Conservation (phyloP, 2,113 vertebrate species). For the Burhinus bistriatus region DNA sequence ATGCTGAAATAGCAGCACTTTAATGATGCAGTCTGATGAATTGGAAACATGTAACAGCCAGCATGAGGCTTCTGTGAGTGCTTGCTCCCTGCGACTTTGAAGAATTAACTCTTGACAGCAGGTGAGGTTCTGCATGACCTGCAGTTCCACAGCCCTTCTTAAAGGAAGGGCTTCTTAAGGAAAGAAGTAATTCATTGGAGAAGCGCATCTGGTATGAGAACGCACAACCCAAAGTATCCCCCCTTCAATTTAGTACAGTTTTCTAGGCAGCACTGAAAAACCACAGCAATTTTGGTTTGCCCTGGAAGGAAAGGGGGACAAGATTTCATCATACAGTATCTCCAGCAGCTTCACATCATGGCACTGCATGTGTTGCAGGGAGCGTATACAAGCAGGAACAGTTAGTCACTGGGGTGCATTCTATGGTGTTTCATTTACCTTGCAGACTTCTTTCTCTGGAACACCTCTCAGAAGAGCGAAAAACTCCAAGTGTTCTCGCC, state of each 20-base stretch:
- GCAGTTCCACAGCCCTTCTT: background rate
- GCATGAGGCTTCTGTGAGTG: background rate
- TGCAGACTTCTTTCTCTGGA: constrained; percentile 91
- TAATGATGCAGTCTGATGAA: background rate
- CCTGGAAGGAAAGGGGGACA: background rate
- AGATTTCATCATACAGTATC: background rate
- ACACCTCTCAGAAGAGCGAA: constrained; percentile 93
- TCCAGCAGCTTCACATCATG: background rate
- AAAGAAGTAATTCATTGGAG: background rate
- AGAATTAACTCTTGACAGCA: background rate
- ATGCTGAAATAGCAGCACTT: background rate
- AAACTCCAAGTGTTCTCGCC: constrained; percentile 94
- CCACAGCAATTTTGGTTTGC: background rate
- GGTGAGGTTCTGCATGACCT: background rate
- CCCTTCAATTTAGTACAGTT: background rate
- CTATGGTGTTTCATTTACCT: constrained; percentile 68
- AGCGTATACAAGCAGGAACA: background rate
- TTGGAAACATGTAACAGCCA: background rate
- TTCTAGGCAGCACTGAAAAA: background rate
- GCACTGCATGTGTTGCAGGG: background rate
- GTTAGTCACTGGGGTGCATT: background rate
- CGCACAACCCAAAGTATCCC: background rate
- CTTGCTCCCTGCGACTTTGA: background rate
- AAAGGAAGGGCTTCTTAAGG: background rate
- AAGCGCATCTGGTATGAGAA: background rate